These are phyloP conservation scores for Chelon auratus DNA, from an alignment of 2,797 vertebrate species.

Conservation along the genomic window DNA sequence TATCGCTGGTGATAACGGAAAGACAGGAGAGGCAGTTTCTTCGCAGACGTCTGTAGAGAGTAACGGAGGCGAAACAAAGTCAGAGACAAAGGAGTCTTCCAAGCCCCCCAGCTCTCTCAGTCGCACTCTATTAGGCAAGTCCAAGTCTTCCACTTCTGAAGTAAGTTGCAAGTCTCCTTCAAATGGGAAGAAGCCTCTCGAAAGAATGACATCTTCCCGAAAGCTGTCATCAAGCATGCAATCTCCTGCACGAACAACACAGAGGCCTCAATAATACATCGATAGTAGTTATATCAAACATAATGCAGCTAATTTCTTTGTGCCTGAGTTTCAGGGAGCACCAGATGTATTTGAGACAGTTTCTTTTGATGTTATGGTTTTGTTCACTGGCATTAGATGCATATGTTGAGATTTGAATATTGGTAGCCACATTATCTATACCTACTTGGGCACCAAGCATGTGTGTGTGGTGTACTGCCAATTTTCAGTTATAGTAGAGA, in stretches of 20 bases:
- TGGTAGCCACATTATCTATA: not conserved
- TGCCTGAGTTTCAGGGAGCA: conserved; percentile 86
- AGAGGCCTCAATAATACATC: conserved; percentile 90
- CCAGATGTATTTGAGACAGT: conserved; percentile 47
- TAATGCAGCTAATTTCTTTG: conserved; percentile 90
- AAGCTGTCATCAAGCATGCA: conserved; percentile 93
- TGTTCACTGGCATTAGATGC: conserved; percentile 9
- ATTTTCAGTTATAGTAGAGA: not conserved
- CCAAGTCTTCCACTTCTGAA: conserved; percentile 92
- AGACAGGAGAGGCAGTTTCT: conserved; percentile 54
- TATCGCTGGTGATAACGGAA: conserved; percentile 60
- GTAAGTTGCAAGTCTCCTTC: conserved; percentile 84
- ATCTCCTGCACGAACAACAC: conserved; percentile 90
- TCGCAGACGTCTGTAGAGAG: conserved; percentile 73
- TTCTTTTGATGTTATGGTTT: conserved; percentile 54
- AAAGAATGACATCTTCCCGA: conserved; percentile 87
- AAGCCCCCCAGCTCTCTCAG: conserved; percentile 87
- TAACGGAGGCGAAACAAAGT: conserved; percentile 60
- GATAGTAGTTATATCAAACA: conserved; percentile 77
- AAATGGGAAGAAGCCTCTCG: conserved; percentile 88
- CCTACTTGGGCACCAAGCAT: conserved; percentile 27
- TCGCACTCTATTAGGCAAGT: conserved; percentile 92
- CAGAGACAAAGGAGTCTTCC: conserved; percentile 83
- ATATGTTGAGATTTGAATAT: conserved; percentile 28
- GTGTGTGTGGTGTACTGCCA: not conserved